Percentiles rank a stretch among this genome's conserved stretches.
phyloP scores from a whole-genome alignment of 2,888 invertebrate genomes.

The Cerceris rybyensis region DNA sequence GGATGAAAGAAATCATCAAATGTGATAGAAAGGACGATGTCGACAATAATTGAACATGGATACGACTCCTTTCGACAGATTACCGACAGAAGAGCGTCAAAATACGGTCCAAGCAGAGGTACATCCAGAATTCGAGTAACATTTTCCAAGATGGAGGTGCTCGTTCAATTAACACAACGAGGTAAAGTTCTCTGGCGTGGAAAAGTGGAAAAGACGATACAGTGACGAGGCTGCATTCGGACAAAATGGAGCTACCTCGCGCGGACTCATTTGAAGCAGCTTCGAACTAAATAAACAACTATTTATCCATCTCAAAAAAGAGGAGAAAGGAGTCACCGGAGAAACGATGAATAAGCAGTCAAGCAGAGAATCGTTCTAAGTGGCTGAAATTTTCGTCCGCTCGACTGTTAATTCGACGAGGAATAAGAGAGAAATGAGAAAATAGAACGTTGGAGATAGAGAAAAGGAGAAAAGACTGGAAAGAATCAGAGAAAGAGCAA shows the following conservation, averaged over 20 bases:
- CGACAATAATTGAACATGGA: too few relatives aligned
- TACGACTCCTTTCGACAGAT: too few relatives aligned
- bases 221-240: not conserved
- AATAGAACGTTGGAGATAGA: not conserved
- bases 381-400: constrained; percentile 30
- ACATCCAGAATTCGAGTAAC: too few relatives aligned
- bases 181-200: not conserved
- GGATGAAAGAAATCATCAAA: too few relatives aligned
- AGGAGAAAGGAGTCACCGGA: too few relatives aligned
- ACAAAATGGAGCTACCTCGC: not conserved
- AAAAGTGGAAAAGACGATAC: not conserved
- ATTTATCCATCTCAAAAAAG: not conserved
- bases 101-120: too few relatives aligned
- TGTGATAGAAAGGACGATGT: too few relatives aligned
- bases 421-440: not conserved
- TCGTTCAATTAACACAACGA: not conserved
- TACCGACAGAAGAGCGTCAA: too few relatives aligned
- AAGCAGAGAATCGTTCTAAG: constrained; percentile 37
- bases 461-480: not conserved
- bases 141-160: too few relatives aligned
- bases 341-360: constrained; percentile 17
- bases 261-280: constrained; percentile 1
- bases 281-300: constrained; percentile 13
- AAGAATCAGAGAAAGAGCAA: not conserved
- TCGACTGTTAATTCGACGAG: constrained; percentile 34